Base-by-base conservation (phyloP, 2,113 vertebrate genomes). In the Caloenas nicobarica region DNA sequence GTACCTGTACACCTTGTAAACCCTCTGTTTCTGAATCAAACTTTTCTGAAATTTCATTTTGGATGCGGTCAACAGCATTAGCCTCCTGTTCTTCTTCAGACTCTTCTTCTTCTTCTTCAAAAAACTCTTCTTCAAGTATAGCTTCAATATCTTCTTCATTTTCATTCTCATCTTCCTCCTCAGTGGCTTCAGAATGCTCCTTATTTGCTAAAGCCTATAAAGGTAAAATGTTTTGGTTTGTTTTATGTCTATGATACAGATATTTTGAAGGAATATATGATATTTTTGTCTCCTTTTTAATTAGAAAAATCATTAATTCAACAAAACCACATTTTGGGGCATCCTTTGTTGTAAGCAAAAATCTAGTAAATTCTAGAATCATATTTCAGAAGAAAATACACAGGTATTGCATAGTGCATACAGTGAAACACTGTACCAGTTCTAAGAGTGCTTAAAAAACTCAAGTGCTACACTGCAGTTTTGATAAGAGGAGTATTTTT, bases 61-160 rank as follows among this genome's bases (percentile, higher is more conserved):
- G 97, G 69, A 99, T 97, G 42, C 97, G 98, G 16, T 99, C 98
- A 48, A 68, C 46, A 21, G 98, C 98, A 5, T 97, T 97, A 6
- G 8, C 80, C 88, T 98, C 98, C 42, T 97, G 97, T 89, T 99
- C 99, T 77, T 98, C 98, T 13, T 98, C 98, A 66, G 11, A 97
- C 2, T 91, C 96, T 36, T 98, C 97, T 50, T 97, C 97, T 6
- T 99, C 99, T 11, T 96, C 94, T 95, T 97, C 98, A 40, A 97
- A 97, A 96, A 99, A 99, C 86, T 99, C 99, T 31, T 98, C 98
- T 91, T 98, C 96, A 31, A 99, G 97, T 76, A 97, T 94, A 58
- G 97, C 97, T 64, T 99, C 98, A 74, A 99, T 96, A 61, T 98
- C 94, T n/a, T 98, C 94, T n/a, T 98, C 97, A 21, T 98, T 97